Evolutionary conservation across 2,888 invertebrate species (phyloP), one percentile per base, ranked within the genome.

Genomic region (Leptogaster cylindrica): DNA sequence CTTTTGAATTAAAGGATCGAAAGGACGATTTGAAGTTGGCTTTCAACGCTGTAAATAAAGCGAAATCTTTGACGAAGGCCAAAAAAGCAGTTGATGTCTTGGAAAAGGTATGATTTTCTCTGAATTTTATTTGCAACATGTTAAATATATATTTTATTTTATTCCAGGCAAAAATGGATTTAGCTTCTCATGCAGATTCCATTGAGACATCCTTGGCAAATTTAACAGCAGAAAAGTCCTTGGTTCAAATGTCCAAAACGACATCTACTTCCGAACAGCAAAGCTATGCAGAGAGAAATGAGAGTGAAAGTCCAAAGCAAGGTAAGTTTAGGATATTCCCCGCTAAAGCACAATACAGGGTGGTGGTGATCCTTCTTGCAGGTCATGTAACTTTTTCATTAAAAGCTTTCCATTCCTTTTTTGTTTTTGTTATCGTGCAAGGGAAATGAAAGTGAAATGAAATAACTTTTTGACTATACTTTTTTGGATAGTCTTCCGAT

Each of bases 131-230:
- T 55, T 25, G 12, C 12, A 12, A 28, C 8, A 16, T 4, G 5
- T 5, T 18, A 27, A 16, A 27, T 12, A 5, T 44, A 28, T 12
- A 8, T 27, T 50, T 23, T 50, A 36, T 52, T 36, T 33, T 41
- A 39, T 67, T 73, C 2, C 50, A 81, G 79, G 79, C 81, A 20
- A 81, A 81, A 75, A 76, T 73, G 71, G 77, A 79, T 73, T 73
- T 81, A 70, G 75, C 77, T 67, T 74, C 77, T 44, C 79, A 81
- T 73, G 77, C 78, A 68, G 79, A 80, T 72, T 74, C 76, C 18
- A 74, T 81, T 39, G 78, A 80, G 67, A 73, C 77, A 51, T 78
- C 80, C 23, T 71, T 81, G 70, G 76, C 74, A 39, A 77, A 78
- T 71, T 74, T 81, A 64, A 78, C 75, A 39, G 25, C 16, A 10